These are phyloP conservation scores for Agrilus biguttatus DNA, from an alignment of 2,888 invertebrate species.

Conservation along the genomic window DNA sequence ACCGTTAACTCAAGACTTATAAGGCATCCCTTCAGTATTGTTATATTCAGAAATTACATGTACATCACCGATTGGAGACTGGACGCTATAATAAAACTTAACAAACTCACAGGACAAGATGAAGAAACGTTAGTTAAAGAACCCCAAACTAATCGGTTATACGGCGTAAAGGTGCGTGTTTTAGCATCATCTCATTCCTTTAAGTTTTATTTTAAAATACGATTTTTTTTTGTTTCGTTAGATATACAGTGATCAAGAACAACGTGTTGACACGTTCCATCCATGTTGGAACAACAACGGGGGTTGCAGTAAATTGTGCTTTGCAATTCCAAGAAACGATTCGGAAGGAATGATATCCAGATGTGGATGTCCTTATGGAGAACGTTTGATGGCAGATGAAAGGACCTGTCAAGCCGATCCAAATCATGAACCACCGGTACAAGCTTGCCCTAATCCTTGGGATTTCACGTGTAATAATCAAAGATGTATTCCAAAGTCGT, in stretches of 20 bases:
- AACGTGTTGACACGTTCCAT: constrained; percentile 53
- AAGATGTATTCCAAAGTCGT: constrained; percentile 80
- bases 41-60: constrained; percentile 79
- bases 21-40: constrained; percentile 83
- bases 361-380: constrained; percentile 91
- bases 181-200: background rate
- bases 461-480: constrained; percentile 91
- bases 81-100: constrained; percentile 82
- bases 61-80: constrained; percentile 96
- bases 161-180: constrained; percentile 62
- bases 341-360: constrained; percentile 42
- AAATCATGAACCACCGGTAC: constrained; percentile 70
- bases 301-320: constrained; percentile 90
- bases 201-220: background rate
- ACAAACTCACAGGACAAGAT: constrained; percentile 77
- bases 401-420: constrained; percentile 66
- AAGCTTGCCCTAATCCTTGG: constrained; percentile 82
- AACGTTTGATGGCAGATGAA: constrained; percentile 58
- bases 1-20: constrained; percentile 79
- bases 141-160: constrained; percentile 78
- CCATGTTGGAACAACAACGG: constrained; percentile 78
- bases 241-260: constrained; percentile 61
- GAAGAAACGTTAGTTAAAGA: constrained; percentile 78
- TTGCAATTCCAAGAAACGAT: constrained; percentile 62
- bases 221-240: constrained; percentile 8